Conservation (phyloP, 2,113 vertebrate genomes). For the Rhynchopsitta pachyrhyncha region DNA sequence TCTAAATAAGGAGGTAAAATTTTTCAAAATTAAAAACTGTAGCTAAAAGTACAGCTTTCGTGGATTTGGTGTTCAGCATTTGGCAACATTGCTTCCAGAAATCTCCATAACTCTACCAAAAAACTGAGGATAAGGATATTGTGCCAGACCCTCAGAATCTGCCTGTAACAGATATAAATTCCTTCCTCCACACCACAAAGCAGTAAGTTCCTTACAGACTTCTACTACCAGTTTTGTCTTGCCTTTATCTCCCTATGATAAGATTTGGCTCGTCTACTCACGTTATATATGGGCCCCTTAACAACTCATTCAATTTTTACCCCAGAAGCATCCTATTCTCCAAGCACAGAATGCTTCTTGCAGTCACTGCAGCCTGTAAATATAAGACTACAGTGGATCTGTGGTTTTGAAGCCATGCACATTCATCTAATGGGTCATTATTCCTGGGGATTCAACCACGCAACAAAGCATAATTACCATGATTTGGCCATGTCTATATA, state of each 20-base stretch:
- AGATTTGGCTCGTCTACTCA: neutral
- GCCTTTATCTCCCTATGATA: neutral
- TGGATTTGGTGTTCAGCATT: neutral
- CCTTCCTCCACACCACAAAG: neutral
- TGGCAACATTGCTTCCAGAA: neutral
- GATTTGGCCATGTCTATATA: neutral
- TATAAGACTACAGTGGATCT: neutral
- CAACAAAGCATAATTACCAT: neutral
- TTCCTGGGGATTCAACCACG: neutral
- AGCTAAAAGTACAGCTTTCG: neutral
- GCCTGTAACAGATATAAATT: neutral
- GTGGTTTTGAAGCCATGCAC: neutral
- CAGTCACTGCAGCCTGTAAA: neutral
- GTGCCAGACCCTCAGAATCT: neutral
- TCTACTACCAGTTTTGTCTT: neutral
- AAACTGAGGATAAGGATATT: neutral
- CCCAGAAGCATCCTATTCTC: neutral
- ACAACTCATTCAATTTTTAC: neutral
- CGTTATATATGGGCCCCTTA: neutral
- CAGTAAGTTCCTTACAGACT: neutral
- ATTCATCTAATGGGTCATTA: neutral
- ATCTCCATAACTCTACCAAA: neutral
- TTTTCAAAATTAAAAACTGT: neutral
- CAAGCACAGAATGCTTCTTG: neutral
- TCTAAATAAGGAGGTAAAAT: neutral